Conservation (phyloP, 2,888 invertebrate genomes). For the Tetragnatha montana region DNA sequence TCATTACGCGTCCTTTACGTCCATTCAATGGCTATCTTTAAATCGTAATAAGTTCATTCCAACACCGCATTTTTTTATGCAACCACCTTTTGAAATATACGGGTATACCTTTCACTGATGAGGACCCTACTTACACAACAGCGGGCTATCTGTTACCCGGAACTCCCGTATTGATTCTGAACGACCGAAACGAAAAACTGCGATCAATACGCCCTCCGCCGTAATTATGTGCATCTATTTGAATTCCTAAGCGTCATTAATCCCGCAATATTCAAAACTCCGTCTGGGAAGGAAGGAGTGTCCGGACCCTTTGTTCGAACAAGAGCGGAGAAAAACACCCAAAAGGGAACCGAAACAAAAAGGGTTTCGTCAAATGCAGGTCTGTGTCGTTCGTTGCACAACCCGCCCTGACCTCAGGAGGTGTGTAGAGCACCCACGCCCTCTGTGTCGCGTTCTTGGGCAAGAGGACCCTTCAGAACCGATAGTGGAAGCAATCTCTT, state of each 20-base stretch:
- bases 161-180: too few relatives aligned
- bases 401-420: constrained; percentile 15
- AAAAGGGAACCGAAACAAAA: constrained; percentile 13
- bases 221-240: too few relatives aligned
- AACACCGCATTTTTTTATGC: too few relatives aligned
- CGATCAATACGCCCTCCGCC: too few relatives aligned
- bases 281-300: neutral
- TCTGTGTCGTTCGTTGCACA: constrained; percentile 12
- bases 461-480: neutral
- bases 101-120: too few relatives aligned
- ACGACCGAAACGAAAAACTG: too few relatives aligned
- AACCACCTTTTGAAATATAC: too few relatives aligned
- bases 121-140: too few relatives aligned
- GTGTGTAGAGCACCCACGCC: constrained; percentile 13
- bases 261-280: neutral
- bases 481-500: neutral
- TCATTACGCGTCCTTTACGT: too few relatives aligned
- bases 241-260: constrained; percentile 2
- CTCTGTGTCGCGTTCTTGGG: constrained; percentile 2
- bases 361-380: constrained; percentile 22
- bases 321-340: constrained; percentile 15
- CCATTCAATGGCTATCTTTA: too few relatives aligned
- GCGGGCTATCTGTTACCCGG: too few relatives aligned
- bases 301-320: neutral
- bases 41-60: too few relatives aligned